Conservation (phyloP, 2,888 invertebrate species). For the Arenicola marina region DNA sequence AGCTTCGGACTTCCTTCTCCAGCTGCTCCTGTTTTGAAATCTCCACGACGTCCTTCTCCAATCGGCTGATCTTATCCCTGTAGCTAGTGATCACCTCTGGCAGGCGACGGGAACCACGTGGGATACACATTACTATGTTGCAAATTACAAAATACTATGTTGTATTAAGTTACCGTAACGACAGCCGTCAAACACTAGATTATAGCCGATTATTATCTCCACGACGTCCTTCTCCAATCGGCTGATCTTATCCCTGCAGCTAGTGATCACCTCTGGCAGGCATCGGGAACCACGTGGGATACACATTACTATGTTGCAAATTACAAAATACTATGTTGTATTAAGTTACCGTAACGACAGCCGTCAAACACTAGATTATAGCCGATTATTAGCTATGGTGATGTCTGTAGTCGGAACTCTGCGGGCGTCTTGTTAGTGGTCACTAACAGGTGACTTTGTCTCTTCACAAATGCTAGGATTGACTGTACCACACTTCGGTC, state of each 20-base stretch:
- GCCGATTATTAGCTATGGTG: no score
- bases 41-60: conserved; percentile 80
- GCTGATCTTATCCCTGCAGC: conserved; percentile 11
- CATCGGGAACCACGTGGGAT: background rate
- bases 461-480: background rate
- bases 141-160: background rate
- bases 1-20: conserved; percentile 79
- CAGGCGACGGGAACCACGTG: background rate
- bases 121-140: background rate
- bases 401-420: no score
- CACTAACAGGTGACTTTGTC: no score
- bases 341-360: no score
- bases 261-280: conserved; percentile 15
- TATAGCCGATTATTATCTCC: no score
- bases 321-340: background rate
- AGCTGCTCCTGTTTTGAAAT: conserved; percentile 81
- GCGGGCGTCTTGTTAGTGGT: no score
- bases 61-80: conserved; percentile 2
- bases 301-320: background rate
- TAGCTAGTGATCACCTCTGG: conserved; percentile 20
- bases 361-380: no score
- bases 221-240: conserved; percentile 78
- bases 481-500: background rate
- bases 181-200: no score
- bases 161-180: no score